Evolutionary conservation across 2,888 invertebrate species (phyloP).

Genomic region (Acheta domesticus): DNA sequence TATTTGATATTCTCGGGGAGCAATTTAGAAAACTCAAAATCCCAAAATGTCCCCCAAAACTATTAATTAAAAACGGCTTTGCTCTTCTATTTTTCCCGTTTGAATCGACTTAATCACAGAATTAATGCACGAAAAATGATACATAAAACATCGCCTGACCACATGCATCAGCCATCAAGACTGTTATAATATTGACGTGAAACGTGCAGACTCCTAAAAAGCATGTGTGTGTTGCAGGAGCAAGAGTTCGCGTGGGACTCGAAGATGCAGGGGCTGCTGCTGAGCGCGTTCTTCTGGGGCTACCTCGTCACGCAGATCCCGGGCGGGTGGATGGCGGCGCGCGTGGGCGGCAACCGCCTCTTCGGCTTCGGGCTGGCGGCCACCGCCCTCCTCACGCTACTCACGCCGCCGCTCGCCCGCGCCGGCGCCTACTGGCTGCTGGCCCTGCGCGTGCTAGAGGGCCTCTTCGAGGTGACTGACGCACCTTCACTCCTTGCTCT

Average conservation of each 20-base stretch:
- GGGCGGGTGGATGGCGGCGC: conserved; percentile 79
- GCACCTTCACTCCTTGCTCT: neutral
- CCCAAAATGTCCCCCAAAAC: too few relatives aligned
- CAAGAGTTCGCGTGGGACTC: conserved; percentile 79
- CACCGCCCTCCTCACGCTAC: conserved; percentile 73
- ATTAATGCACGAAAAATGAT: too few relatives aligned
- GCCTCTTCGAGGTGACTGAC: conserved; percentile 73
- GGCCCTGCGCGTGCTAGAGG: conserved; percentile 70
- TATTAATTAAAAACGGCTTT: too few relatives aligned
- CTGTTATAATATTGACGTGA: too few relatives aligned
- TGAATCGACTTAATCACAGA: too few relatives aligned
- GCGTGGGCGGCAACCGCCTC: conserved; percentile 76
- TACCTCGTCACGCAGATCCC: conserved; percentile 77
- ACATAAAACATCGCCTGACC: too few relatives aligned
- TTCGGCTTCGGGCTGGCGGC: conserved; percentile 69
- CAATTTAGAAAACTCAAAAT: too few relatives aligned
- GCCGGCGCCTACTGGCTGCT: conserved; percentile 67
- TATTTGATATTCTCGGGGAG: too few relatives aligned
- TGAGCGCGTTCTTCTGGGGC: conserved; percentile 87
- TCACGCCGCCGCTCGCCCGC: conserved; percentile 75
- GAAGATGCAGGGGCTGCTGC: conserved; percentile 69
- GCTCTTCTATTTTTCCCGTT: too few relatives aligned
- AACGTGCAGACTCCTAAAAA: neutral
- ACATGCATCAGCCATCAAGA: too few relatives aligned
- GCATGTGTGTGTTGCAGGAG: conserved; percentile 47